Base-by-base conservation (phyloP, 2,113 vertebrate genomes). In the Phylloscopus trochilus region DNA sequence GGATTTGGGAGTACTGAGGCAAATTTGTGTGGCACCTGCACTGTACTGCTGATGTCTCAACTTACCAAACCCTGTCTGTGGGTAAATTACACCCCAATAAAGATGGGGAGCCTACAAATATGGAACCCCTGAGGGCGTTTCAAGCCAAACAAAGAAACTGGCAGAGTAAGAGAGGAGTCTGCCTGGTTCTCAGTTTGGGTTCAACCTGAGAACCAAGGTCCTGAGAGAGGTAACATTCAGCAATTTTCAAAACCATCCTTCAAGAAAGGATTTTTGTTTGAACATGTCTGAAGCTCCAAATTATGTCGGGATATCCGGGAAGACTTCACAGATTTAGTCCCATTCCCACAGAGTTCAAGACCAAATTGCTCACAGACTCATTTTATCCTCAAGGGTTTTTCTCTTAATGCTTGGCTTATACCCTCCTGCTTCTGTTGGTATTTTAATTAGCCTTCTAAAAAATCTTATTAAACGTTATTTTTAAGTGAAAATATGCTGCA, bases 261-360 rank as follows among this genome's bases (percentile, higher is more conserved):
- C n/a, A 43, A 59, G 53, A 30, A 44, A 66, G 31, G 49, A 30
- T 53, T 79, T 79, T 55, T 66, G 49, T 66, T 24, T 66, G 60
- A 35, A 66, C n/a, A n/a, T n/a, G n/a, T n/a, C n/a, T n/a, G n/a
- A n/a, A n/a, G 51, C 30, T 95, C 70, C 89, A 59, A 90, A 80
- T 95, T 41, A 89, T 30, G 89, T 1, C 6, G 46, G 89, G 93
- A 94, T 76, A 92, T 96, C 93, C 51, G 91, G 96, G 94, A 96
- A 96, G 72, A 70, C 51, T 93, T 96, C 89, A 82, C 80, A 92
- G 70, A 86, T 88, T 53, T 23, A 92, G 87, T 63, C 77, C 63
- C 66, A 58, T 94, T 97, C 96, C 93, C 97, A 94, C 91, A 94
- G 80, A 93, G 84, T 80, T 90, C 89, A 93, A 83, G 69, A 90